Evolutionary conservation across 1,140 invertebrate species (phyloP), one percentile per base, ranked within the genome.

Genomic region (Euwallacea similis): DNA sequence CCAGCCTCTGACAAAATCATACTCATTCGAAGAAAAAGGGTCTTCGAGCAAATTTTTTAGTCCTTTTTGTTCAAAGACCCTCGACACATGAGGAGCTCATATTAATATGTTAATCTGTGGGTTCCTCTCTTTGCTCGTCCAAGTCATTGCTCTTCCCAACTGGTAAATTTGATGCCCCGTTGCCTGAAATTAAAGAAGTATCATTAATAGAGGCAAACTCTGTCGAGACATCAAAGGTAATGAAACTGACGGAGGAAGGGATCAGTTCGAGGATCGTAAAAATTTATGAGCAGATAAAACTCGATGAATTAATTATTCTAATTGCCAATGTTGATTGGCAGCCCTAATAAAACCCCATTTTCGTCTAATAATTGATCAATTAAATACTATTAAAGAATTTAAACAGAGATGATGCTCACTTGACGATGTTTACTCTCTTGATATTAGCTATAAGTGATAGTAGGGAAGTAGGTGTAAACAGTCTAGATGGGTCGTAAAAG

Each of bases 1-100:
- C 47, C 63, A 65, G 63, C 63, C 63, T 55, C 41, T 55, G 47
- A 65, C 46, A 54, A 64, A 43, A 13, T 64, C 33, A 54, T 42
- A 33, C 46, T 10, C 13, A 50, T 50, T 6, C 13, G 46, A 13
- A 4, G 21, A 33, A 4, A 33, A 33, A 33, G 21, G 21, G 21
- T 33, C 21, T 33, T 33, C 4, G 21, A 33, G 21, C 4, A 33
- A 33, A 33, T 33, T 33, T 33, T 33, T 33, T 33, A 33, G 21
- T 33, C 21, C 21, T 33, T 2, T 33, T 33, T 33, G 4, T 33
- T 33, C 21, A 33, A 33, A 33, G 21, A 33, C 21, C 21, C 21
- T 33, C 21, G 21, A 33, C 21, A 33, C 21, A 33, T 33, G 4
- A 33, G 4, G 21, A 33, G 21, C 21, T 33, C 21, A 33, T 33